These are phyloP conservation scores for Andinoacara biseriatus DNA, from an alignment of 2,113 vertebrate species.

Conservation along the genomic window DNA sequence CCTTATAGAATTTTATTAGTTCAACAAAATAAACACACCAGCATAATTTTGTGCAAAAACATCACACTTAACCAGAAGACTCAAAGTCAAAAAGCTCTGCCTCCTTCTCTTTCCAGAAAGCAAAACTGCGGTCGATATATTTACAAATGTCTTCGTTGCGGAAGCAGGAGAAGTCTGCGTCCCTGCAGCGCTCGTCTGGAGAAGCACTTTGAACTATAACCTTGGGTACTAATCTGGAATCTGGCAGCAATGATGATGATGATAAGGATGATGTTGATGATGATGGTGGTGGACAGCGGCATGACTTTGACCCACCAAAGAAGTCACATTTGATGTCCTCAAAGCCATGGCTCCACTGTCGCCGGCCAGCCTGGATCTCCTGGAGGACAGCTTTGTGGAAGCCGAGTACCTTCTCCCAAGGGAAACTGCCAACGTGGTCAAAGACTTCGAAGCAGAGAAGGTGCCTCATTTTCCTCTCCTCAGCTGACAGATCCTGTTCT, in stretches of 20 bases:
- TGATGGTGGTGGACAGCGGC: slow-evolving; percentile 12
- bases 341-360: slow-evolving; percentile 88
- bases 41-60: slow-evolving; percentile 15
- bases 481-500: slow-evolving; percentile 86
- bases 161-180: slow-evolving; percentile 69
- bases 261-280: neutral
- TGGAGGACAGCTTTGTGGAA: slow-evolving; percentile 90
- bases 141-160: slow-evolving; percentile 87
- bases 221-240: slow-evolving; percentile 45
- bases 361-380: slow-evolving; percentile 85
- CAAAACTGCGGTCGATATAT: slow-evolving; percentile 93
- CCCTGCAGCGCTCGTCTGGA: slow-evolving; percentile 39
- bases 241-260: neutral
- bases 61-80: neutral
- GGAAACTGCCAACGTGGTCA: slow-evolving; percentile 86
- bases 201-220: slow-evolving; percentile 35
- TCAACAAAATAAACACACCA: slow-evolving; percentile 8
- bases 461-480: slow-evolving; percentile 90
- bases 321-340: slow-evolving; percentile 89
- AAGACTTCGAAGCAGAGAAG: slow-evolving; percentile 97
- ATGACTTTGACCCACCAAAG: slow-evolving; percentile 76
- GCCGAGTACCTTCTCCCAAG: slow-evolving; percentile 85
- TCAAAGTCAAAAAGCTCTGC: slow-evolving; percentile 89
- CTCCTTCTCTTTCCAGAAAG: slow-evolving; percentile 98
- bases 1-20: slow-evolving; percentile 4